Percentiles rank a stretch among this genome's conserved stretches.
Evolutionary conservation across 2,797 vertebrate species (phyloP).

Genomic region (Phalanger gymnotis): DNA sequence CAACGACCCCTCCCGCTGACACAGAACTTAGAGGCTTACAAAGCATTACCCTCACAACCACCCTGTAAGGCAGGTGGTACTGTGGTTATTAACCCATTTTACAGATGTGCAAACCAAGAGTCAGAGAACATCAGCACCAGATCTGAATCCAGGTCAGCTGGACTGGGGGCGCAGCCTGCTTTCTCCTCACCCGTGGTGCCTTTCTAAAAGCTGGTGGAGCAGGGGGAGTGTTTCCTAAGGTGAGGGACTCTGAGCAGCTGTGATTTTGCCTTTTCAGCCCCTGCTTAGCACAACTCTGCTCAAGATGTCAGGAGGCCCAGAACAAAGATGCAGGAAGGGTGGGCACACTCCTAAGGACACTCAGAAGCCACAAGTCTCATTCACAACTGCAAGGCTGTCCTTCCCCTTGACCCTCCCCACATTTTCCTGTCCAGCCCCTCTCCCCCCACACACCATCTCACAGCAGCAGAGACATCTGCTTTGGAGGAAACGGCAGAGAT

Average conservation of each 20-base stretch:
- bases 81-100: neutral
- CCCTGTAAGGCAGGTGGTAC: too few relatives aligned
- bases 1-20: too few relatives aligned
- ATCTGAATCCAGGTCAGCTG: neutral
- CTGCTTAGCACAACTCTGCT: neutral
- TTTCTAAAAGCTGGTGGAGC: neutral
- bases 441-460: slow-evolving; percentile 21
- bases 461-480: neutral
- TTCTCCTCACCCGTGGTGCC: neutral
- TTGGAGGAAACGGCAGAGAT: slow-evolving; percentile 32
- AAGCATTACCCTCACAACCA: neutral
- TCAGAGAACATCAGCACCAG: neutral
- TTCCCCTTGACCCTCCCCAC: neutral
- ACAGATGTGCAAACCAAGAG: neutral
- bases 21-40: neutral
- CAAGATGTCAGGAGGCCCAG: neutral
- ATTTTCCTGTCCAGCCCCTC: neutral
- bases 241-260: neutral
- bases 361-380: neutral
- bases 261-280: neutral
- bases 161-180: neutral
- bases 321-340: neutral
- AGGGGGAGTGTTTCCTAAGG: neutral
- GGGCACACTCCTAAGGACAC: neutral
- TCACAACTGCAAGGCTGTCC: neutral